A percentile compares a stretch with the other conserved stretches of the same genome.
Conservation (phyloP, 2,888 invertebrate species). For the Entomobrya proxima region DNA sequence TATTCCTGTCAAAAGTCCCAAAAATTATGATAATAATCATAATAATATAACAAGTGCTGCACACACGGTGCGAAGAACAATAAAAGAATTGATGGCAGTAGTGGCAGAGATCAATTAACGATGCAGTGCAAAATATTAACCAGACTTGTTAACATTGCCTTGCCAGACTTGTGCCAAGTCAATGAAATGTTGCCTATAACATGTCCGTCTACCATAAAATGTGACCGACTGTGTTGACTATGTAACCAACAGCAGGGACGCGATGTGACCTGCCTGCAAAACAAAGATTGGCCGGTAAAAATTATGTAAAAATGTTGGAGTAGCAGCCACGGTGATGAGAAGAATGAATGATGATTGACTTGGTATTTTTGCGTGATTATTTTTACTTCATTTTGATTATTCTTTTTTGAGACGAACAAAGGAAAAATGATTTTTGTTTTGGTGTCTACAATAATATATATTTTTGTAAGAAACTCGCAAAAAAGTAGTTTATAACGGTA, state of each 20-base stretch:
- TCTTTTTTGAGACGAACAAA: background rate
- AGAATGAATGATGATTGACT: background rate
- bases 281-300: background rate
- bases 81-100: background rate
- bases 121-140: background rate
- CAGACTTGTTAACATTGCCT: constrained; percentile 1
- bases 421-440: too few species aligned
- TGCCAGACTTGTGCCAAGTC: constrained; percentile 11
- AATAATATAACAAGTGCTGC: background rate
- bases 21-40: background rate
- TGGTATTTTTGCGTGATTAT: constrained; percentile 4
- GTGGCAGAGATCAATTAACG: background rate
- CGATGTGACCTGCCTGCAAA: constrained; percentile 6
- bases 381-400: background rate
- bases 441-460: background rate
- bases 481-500: constrained; percentile 16
- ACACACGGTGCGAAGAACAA: constrained; percentile 1
- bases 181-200: background rate
- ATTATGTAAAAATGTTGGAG: background rate
- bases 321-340: background rate
- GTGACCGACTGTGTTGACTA: background rate
- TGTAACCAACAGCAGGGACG: background rate
- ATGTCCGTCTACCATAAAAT: background rate
- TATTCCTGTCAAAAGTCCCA: background rate
- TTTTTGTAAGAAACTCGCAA: too few species aligned